phyloP scores from a whole-genome alignment of 64 coral and sea anemone genomes.

The Pocillopora damicornis region DNA sequence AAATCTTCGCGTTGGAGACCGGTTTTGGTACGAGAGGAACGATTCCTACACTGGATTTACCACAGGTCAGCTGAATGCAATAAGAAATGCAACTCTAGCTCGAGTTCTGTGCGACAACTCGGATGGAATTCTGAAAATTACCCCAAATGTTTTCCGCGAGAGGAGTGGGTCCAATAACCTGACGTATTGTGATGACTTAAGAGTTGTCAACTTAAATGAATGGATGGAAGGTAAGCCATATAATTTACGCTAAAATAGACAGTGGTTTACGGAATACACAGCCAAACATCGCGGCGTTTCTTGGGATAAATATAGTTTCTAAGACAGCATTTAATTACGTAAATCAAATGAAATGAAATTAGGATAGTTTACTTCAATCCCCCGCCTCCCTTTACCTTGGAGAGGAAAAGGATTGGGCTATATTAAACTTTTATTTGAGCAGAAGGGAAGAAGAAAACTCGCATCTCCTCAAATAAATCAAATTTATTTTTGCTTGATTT shows the following conservation, averaged over 20 bases:
- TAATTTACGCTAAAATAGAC: not conserved
- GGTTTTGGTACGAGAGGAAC: conserved; percentile 61
- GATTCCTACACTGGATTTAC: conserved; percentile 37
- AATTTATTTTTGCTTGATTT: no score
- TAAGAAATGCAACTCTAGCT: conserved; percentile 40
- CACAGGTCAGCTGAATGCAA: not conserved
- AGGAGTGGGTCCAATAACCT: not conserved
- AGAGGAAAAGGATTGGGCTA: no score
- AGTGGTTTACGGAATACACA: no score
- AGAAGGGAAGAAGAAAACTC: no score
- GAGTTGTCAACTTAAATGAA: conserved; percentile 22
- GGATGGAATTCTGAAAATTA: conserved; percentile 39
- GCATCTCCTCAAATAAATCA: no score
- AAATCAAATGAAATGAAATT: no score
- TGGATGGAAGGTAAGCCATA: conserved; percentile 2
- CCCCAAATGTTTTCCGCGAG: not conserved
- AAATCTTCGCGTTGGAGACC: conserved; percentile 32
- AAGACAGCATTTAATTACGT: no score
- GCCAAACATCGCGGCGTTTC: no score
- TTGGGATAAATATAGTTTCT: no score
- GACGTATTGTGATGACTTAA: not conserved
- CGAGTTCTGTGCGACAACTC: conserved; percentile 58
- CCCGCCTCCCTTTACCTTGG: no score
- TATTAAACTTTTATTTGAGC: no score
- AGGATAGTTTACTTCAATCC: no score